Evolutionary conservation across 2,888 invertebrate genomes (phyloP).

Genomic region (Stegophylla sp.): DNA sequence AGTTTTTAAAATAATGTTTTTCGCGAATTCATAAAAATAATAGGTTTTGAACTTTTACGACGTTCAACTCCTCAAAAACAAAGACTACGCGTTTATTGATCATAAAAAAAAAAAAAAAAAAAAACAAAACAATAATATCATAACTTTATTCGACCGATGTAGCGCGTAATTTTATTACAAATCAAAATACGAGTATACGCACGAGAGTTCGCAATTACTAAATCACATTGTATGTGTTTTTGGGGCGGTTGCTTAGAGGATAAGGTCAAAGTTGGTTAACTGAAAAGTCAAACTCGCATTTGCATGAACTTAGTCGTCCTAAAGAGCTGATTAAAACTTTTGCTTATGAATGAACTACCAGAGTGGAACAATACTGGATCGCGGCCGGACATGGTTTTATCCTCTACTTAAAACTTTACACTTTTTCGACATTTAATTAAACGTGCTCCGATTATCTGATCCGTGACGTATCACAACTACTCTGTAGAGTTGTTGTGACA

Average conservation of each 20-base stretch:
- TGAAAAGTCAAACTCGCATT: conserved; percentile 43
- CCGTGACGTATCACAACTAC: too few species aligned
- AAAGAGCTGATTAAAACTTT: conserved; percentile 46
- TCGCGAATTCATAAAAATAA: too few species aligned
- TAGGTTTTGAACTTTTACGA: too few species aligned
- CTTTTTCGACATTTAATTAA: conserved; percentile 14
- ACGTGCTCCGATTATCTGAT: conserved; percentile 1
- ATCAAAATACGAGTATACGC: neutral
- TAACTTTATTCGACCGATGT: neutral
- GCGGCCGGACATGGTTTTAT: conserved; percentile 21
- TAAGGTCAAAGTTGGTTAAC: conserved; percentile 31
- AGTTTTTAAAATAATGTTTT: too few species aligned
- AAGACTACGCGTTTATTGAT: neutral
- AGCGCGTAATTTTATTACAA: neutral
- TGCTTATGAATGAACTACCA: conserved; percentile 28
- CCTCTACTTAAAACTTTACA: conserved; percentile 22
- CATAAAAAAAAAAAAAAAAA: neutral
- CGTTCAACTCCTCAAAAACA: too few species aligned
- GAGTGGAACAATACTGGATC: conserved; percentile 22
- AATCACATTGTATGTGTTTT: conserved; percentile 24
- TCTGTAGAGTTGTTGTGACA: too few species aligned
- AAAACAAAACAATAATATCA: too few species aligned
- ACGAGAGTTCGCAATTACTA: conserved; percentile 2
- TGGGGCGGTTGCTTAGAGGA: conserved; percentile 21
- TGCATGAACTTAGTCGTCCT: conserved; percentile 25